Evolutionary conservation across 2,797 vertebrate species (phyloP).

Genomic region (Falco biarmicus): DNA sequence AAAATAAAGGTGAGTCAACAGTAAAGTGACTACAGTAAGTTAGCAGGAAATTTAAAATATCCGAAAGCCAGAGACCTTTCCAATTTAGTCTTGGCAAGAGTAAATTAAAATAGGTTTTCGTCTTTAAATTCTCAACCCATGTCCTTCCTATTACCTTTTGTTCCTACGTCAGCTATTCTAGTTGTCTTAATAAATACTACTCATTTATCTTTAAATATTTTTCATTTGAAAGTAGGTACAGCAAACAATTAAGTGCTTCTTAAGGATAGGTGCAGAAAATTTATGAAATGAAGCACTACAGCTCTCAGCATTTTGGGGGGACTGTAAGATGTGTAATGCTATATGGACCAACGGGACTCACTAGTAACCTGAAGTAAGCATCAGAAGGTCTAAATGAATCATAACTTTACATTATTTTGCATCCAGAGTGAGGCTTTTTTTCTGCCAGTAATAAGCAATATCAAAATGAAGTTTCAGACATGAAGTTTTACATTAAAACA

Average conservation of each 20-base stretch:
- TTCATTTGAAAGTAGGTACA: background rate
- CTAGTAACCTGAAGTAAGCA: background rate
- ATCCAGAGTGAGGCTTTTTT: background rate
- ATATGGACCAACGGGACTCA: background rate
- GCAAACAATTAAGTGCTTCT: background rate
- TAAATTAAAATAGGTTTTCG: background rate
- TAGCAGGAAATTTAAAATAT: background rate
- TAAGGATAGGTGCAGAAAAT: background rate
- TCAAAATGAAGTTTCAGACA: background rate
- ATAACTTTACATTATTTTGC: background rate
- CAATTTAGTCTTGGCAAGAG: background rate
- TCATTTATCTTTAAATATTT: background rate
- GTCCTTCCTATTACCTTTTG: background rate
- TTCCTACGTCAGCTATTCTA: background rate
- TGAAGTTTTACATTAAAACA: background rate
- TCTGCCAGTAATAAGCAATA: background rate
- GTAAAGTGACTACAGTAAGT: background rate
- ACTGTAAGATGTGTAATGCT: background rate
- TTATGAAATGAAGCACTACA: background rate
- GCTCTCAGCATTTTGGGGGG: too few species aligned
- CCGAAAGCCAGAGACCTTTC: background rate
- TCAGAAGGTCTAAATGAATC: background rate
- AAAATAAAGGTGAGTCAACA: background rate
- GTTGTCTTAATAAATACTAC: background rate
- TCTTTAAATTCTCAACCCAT: background rate